These are phyloP conservation scores for Botia almorhae DNA, from an alignment of 2,797 vertebrate genomes.

Conservation along the genomic window DNA sequence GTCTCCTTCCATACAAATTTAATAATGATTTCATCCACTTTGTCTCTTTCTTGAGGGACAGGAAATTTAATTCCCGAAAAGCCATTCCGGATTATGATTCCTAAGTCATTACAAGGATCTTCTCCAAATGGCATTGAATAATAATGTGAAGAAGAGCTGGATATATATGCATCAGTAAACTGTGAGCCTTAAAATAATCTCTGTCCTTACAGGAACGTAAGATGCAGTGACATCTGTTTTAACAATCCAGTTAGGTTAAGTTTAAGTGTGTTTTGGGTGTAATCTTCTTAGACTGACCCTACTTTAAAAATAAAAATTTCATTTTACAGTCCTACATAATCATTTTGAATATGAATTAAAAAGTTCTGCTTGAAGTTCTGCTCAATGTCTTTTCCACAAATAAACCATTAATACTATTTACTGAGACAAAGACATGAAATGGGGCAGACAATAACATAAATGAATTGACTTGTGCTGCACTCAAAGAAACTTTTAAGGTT, in stretches of 20 bases:
- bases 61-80: slow-evolving; percentile 60
- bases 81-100: slow-evolving; percentile 60
- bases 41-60: slow-evolving; percentile 57
- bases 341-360: background rate
- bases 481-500: background rate
- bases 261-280: slow-evolving; percentile 14
- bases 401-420: background rate
- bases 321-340: background rate
- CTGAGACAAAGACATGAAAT: background rate
- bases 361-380: background rate
- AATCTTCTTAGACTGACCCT: slow-evolving; percentile 34
- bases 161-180: slow-evolving; percentile 21
- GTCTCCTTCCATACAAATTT: slow-evolving; percentile 59
- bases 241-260: slow-evolving; percentile 12
- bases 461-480: background rate
- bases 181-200: background rate
- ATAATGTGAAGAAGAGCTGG: background rate
- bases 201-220: background rate
- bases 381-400: slow-evolving; percentile 1
- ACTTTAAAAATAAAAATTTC: slow-evolving; percentile 24
- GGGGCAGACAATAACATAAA: background rate
- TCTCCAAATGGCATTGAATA: slow-evolving; percentile 42
- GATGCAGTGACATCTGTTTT: background rate
- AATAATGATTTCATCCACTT: slow-evolving; percentile 65
- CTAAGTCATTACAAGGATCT: slow-evolving; percentile 41